phyloP scores from a whole-genome alignment of 2,888 invertebrate genomes.

The Mythimna ferrago region DNA sequence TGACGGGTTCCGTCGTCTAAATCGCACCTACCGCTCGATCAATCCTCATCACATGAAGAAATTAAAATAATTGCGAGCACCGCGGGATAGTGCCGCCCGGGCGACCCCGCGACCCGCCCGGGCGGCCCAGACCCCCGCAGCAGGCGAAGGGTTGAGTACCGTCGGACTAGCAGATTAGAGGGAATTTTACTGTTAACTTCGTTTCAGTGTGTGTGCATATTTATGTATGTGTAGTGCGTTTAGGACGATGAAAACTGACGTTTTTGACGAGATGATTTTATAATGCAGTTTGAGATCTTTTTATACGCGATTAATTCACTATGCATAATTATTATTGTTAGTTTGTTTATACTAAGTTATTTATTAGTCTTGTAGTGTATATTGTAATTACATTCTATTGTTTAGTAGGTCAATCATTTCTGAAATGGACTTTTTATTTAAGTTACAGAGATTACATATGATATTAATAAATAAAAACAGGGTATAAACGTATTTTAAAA shows the following conservation, averaged over 20 bases:
- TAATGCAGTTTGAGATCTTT: background rate
- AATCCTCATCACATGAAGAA: conserved; percentile 85
- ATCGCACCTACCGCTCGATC: conserved; percentile 85
- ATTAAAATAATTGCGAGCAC: conserved; percentile 88
- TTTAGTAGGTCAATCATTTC: too few species aligned
- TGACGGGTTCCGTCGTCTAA: conserved; percentile 74
- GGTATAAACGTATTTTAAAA: too few species aligned
- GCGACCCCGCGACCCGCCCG: conserved; percentile 29
- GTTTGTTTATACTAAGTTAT: too few species aligned
- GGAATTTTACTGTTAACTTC: conserved; percentile 29
- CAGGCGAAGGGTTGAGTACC: conserved; percentile 76
- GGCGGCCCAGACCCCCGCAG: conserved; percentile 66
- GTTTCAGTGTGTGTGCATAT: conserved; percentile 4
- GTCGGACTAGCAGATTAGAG: conserved; percentile 62
- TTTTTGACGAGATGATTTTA: background rate
- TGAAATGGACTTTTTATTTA: too few species aligned
- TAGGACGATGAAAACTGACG: background rate
- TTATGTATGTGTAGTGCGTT: background rate
- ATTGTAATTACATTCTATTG: too few species aligned
- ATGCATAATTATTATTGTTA: too few species aligned
- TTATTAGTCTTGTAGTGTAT: too few species aligned
- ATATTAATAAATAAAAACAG: too few species aligned
- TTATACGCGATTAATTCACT: too few species aligned
- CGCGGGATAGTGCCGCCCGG: conserved; percentile 76
- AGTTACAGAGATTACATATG: too few species aligned